Evolutionary conservation across 2,113 vertebrate genomes (phyloP).

Genomic region (Clarias macrocephalus): DNA sequence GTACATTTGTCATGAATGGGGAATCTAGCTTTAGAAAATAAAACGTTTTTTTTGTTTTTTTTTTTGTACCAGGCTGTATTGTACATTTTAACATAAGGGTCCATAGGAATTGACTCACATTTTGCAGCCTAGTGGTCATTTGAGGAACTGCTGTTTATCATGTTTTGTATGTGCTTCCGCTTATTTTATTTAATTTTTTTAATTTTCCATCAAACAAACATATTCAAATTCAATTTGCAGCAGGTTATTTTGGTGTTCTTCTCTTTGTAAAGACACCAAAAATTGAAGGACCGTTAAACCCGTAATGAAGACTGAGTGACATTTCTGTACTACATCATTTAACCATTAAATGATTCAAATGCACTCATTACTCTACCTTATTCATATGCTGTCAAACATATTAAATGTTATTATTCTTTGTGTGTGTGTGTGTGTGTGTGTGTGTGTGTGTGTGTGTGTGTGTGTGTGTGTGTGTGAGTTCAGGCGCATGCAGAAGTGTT

Average conservation of each 20-base stretch:
- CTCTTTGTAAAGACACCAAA: neutral
- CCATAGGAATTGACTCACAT: too few relatives aligned
- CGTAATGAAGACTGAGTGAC: neutral
- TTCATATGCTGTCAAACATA: slow-evolving; percentile 9
- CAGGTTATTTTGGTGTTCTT: neutral
- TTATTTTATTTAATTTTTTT: neutral
- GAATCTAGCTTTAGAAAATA: too few relatives aligned
- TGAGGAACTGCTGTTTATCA: neutral
- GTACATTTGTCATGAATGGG: too few relatives aligned
- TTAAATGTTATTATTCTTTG: neutral
- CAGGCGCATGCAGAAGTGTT: too few relatives aligned
- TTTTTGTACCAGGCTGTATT: too few relatives aligned
- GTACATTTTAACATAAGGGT: too few relatives aligned
- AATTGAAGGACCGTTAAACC: neutral
- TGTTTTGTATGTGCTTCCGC: neutral
- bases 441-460: neutral
- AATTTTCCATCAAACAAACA: too few relatives aligned
- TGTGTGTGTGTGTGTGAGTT: neutral
- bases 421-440: neutral
- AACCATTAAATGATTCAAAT: neutral
- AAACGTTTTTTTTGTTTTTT: too few relatives aligned
- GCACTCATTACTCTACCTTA: neutral
- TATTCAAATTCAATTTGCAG: slow-evolving; percentile 1
- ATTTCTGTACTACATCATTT: neutral
- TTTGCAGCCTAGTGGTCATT: too few relatives aligned